A percentile compares a stretch with the other conserved stretches of the same genome.
Evolutionary conservation across 2,888 invertebrate genomes (phyloP).

Genomic region (Azorinus chamasolen): DNA sequence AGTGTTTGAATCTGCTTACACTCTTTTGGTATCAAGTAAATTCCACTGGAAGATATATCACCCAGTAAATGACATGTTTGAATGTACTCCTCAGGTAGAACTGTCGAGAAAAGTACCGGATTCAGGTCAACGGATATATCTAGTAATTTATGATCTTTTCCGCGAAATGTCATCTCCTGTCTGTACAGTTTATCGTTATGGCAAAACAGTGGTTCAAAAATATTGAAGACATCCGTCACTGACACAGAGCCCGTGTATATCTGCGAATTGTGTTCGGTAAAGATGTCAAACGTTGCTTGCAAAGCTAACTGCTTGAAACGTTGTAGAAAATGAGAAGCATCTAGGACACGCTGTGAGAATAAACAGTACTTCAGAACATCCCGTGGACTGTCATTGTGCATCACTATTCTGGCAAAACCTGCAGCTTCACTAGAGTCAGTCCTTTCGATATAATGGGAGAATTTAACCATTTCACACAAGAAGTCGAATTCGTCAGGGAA

Average conservation of each 20-base stretch:
- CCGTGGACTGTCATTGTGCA: constrained; percentile 4
- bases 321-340: too few species aligned
- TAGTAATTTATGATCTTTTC: constrained; percentile 32
- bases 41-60: constrained; percentile 29
- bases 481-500: constrained; percentile 56
- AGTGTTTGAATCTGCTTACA: constrained; percentile 4
- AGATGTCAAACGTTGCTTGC: too few species aligned
- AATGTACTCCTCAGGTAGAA: constrained; percentile 3
- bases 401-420: constrained; percentile 23
- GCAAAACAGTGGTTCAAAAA: constrained; percentile 7
- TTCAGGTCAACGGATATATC: constrained; percentile 44
- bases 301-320: too few species aligned
- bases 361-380: constrained; percentile 23
- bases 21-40: constrained; percentile 45
- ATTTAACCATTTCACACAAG: constrained; percentile 15
- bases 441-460: constrained; percentile 15
- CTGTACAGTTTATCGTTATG: constrained; percentile 21
- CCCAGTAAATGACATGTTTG: constrained; percentile 4
- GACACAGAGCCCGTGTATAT: constrained; percentile 2
- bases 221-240: not conserved
- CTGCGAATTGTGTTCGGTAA: too few species aligned
- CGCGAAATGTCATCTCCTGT: constrained; percentile 29
- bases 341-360: not conserved
- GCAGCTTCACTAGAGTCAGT: constrained; percentile 11
- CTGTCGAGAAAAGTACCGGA: constrained; percentile 31